Evolutionary conservation across 2,888 invertebrate genomes (phyloP).

Genomic region (Molanna angustata): DNA sequence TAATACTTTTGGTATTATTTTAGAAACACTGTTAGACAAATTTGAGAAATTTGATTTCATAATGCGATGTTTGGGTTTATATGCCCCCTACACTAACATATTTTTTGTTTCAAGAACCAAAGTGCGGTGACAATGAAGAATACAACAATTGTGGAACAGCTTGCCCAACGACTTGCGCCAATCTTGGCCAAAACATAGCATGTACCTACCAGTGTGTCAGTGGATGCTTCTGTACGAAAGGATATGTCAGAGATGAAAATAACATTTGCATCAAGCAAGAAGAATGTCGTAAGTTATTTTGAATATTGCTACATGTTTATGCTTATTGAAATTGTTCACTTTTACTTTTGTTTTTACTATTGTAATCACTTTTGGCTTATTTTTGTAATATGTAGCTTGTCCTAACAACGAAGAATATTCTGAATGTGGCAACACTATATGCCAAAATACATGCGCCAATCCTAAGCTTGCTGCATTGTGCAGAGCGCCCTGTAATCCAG

Average conservation of each 20-base stretch:
- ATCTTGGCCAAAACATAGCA: background rate
- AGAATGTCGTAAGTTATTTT: background rate
- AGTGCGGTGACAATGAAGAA: background rate
- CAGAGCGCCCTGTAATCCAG: constrained; percentile 11
- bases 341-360: too few species aligned
- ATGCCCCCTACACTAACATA: too few species aligned
- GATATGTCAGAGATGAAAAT: background rate
- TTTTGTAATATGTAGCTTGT: background rate
- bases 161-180: background rate
- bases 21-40: too few species aligned
- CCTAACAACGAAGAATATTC: constrained; percentile 8
- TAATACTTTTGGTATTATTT: too few species aligned
- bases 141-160: background rate
- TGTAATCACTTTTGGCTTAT: background rate
- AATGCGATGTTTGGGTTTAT: too few species aligned
- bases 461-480: constrained; percentile 3
- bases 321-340: too few species aligned
- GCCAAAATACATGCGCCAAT: constrained; percentile 18
- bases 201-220: background rate
- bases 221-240: background rate
- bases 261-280: background rate
- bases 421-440: constrained; percentile 16
- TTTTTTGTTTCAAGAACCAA: background rate
- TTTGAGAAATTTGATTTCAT: too few species aligned
- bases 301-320: background rate